Evolutionary conservation across 1,140 invertebrate species (phyloP).

Genomic region (Pseudachorutes palmiensis): DNA sequence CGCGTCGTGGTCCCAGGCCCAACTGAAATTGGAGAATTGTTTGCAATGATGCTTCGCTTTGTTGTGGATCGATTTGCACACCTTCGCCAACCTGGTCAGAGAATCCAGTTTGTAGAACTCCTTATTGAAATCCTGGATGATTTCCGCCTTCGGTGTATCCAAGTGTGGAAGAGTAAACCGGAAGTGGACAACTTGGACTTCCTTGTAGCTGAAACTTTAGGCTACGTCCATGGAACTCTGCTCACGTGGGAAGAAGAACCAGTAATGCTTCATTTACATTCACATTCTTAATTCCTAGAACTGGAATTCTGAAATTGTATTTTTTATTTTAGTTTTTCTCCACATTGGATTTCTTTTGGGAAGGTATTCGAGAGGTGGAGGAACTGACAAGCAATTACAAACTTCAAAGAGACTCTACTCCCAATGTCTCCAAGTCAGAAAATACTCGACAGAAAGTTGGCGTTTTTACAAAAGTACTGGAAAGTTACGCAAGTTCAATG

Average conservation of each 20-base stretch:
- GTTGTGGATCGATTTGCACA: slow-evolving; percentile 33
- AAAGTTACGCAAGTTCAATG: slow-evolving; percentile 19
- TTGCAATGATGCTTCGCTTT: slow-evolving; percentile 29
- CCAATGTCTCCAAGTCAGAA: background rate
- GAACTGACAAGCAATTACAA: no score
- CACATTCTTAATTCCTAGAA: slow-evolving; percentile 7
- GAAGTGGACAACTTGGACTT: slow-evolving; percentile 28
- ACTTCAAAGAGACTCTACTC: background rate
- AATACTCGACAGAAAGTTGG: background rate
- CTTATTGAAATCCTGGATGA: slow-evolving; percentile 33
- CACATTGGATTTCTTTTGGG: slow-evolving; percentile 23
- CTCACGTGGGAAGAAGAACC: slow-evolving; percentile 34
- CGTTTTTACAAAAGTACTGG: slow-evolving; percentile 20
- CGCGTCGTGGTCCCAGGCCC: slow-evolving; percentile 30
- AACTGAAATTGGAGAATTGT: slow-evolving; percentile 35
- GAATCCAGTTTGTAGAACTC: slow-evolving; percentile 29
- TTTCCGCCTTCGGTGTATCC: slow-evolving; percentile 33
- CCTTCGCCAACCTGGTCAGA: slow-evolving; percentile 28
- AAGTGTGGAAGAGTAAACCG: slow-evolving; percentile 30
- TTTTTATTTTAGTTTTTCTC: slow-evolving; percentile 30
- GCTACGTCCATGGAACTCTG: slow-evolving; percentile 22
- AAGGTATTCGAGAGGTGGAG: slow-evolving; percentile 13
- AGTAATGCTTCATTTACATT: slow-evolving; percentile 14
- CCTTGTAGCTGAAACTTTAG: slow-evolving; percentile 30
- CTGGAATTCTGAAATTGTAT: slow-evolving; percentile 1